These are phyloP conservation scores for Platysteira castanea DNA, from an alignment of 2,113 vertebrate genomes.

Conservation along the genomic window DNA sequence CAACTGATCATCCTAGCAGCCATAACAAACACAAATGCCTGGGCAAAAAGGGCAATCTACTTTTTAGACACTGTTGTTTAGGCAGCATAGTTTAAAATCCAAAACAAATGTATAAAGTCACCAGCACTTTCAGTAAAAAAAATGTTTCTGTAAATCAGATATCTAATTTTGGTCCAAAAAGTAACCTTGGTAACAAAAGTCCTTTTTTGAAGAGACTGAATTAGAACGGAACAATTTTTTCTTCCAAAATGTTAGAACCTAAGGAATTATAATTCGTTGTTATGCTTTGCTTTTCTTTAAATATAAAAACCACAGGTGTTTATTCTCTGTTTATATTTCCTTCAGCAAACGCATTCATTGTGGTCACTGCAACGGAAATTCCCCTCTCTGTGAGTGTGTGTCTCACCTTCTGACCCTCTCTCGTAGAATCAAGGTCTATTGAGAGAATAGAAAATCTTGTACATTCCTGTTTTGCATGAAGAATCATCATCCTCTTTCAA, in stretches of 20 bases:
- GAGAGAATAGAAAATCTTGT: neutral
- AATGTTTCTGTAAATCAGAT: neutral
- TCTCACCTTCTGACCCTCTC: neutral
- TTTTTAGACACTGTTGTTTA: neutral
- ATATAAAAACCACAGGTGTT: neutral
- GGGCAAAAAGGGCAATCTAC: neutral
- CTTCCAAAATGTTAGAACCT: neutral
- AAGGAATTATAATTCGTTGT: neutral
- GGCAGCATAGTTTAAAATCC: neutral
- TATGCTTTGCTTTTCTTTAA: conserved; percentile 16
- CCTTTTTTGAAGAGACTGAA: neutral
- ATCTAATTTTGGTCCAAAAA: neutral
- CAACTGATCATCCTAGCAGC: neutral
- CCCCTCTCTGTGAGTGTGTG: neutral
- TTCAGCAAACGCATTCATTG: neutral
- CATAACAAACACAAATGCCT: neutral
- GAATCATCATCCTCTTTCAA: neutral
- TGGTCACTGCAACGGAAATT: neutral
- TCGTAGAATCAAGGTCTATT: neutral
- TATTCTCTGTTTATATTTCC: neutral
- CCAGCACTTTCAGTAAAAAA: neutral
- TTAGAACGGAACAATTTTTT: neutral
- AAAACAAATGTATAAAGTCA: neutral
- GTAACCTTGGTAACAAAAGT: neutral
- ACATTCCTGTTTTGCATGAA: neutral